Conservation (phyloP, 2,113 vertebrate genomes). For the Oncorhynchus clarkii region DNA sequence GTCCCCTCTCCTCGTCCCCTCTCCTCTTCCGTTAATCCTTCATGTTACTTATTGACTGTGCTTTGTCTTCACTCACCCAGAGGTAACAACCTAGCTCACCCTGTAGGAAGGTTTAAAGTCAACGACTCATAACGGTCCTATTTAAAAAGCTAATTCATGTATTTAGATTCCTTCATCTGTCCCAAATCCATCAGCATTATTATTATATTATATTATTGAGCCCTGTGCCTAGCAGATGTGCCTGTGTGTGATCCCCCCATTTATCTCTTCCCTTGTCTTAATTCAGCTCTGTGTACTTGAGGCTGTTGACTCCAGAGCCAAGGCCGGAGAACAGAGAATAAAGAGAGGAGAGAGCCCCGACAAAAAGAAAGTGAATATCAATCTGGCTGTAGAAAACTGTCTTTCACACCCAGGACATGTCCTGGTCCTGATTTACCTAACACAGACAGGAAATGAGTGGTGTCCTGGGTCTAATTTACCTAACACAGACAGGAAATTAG, state of each 20-base stretch:
- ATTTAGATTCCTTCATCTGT: background rate
- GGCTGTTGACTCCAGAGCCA: background rate
- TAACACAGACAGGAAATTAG: no score
- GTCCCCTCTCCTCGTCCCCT: background rate
- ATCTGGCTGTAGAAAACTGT: background rate
- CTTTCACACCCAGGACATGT: no score
- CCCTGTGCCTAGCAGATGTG: background rate
- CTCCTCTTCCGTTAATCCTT: background rate
- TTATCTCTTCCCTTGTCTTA: slow-evolving; percentile 29
- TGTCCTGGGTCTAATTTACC: no score
- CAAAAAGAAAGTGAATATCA: slow-evolving; percentile 22
- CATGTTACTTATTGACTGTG: background rate
- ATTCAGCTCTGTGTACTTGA: slow-evolving; percentile 18
- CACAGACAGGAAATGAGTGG: no score
- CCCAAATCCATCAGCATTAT: slow-evolving; percentile 16
- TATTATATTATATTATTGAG: background rate
- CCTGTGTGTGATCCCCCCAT: slow-evolving; percentile 10
- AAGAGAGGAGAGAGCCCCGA: background rate
- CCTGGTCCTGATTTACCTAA: no score
- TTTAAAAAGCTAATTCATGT: slow-evolving; percentile 24
- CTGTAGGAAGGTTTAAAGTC: slow-evolving; percentile 20
- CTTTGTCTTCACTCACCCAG: slow-evolving; percentile 7
- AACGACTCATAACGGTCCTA: slow-evolving; percentile 9
- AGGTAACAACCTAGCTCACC: background rate
- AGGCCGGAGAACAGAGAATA: background rate